A percentile compares a stretch with the other conserved stretches of the same genome.
Conservation (phyloP, 2,113 vertebrate species). For the Tenebrosternarchus preto region DNA sequence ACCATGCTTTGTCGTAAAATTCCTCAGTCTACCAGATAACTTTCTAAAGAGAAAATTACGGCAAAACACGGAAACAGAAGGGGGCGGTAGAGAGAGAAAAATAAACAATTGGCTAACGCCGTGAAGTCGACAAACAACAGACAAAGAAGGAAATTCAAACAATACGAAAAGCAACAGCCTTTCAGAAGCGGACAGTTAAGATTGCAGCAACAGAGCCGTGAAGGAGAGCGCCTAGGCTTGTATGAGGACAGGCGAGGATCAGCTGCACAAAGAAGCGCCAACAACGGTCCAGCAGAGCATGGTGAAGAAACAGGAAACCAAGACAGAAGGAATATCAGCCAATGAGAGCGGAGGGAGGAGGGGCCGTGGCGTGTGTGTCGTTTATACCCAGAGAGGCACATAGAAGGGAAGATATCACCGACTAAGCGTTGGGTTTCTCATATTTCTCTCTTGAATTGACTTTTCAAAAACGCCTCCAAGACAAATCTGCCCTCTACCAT, state of each 20-base stretch:
- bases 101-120: slow-evolving; percentile 20
- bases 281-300: slow-evolving; percentile 54
- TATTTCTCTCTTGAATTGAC: slow-evolving; percentile 56
- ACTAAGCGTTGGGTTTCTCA: slow-evolving; percentile 72
- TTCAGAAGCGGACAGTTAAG: background rate
- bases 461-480: background rate
- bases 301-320: slow-evolving; percentile 68
- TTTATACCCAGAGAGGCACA: slow-evolving; percentile 50
- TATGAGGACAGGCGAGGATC: slow-evolving; percentile 52
- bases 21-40: background rate
- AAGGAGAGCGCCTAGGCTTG: slow-evolving; percentile 44
- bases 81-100: background rate
- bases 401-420: slow-evolving; percentile 53
- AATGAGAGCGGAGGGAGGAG: slow-evolving; percentile 48
- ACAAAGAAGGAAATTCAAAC: background rate
- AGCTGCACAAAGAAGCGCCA: slow-evolving; percentile 67
- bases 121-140: slow-evolving; percentile 2
- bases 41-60: background rate
- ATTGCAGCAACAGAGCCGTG: background rate
- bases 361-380: background rate
- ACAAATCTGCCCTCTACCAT: background rate
- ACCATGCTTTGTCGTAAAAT: too few relatives aligned
- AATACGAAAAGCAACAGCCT: background rate
- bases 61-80: background rate
- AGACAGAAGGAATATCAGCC: slow-evolving; percentile 37